phyloP scores from a whole-genome alignment of 1,140 invertebrate genomes.

The Pararge aegeria region DNA sequence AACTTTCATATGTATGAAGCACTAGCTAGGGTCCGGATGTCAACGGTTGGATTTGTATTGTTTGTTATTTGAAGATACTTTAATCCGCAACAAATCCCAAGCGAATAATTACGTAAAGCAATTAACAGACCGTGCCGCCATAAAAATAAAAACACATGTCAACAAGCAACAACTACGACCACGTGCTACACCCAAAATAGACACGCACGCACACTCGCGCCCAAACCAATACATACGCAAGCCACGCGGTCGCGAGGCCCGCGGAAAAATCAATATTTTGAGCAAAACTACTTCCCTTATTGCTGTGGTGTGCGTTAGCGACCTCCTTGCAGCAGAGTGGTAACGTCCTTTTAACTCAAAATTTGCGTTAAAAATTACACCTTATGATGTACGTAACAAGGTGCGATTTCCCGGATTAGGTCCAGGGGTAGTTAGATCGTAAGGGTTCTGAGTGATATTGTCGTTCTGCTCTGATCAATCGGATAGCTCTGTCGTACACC shows the following conservation, averaged over 20 bases:
- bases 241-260: constrained; percentile 57
- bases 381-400: constrained; percentile 55
- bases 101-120: constrained; percentile 47
- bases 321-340: constrained; percentile 22
- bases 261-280: constrained; percentile 79
- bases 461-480: constrained; percentile 73
- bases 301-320: constrained; percentile 53
- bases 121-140: constrained; percentile 56
- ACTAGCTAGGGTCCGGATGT: background rate
- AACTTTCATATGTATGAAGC: background rate
- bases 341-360: constrained; percentile 41
- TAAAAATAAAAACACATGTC: constrained; percentile 76
- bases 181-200: constrained; percentile 76
- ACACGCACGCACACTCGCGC: constrained; percentile 52
- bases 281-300: constrained; percentile 78
- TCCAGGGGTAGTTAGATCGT: constrained; percentile 59
- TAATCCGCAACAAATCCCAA: constrained; percentile 11
- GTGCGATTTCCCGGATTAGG: constrained; percentile 54
- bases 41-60: background rate
- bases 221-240: constrained; percentile 43
- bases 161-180: constrained; percentile 73
- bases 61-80: constrained; percentile 1
- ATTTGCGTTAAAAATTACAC: constrained; percentile 44
- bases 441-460: constrained; percentile 59
- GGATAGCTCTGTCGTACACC: constrained; percentile 60